Conservation (phyloP, 2,888 invertebrate genomes). For the Sthenelais limicola region DNA sequence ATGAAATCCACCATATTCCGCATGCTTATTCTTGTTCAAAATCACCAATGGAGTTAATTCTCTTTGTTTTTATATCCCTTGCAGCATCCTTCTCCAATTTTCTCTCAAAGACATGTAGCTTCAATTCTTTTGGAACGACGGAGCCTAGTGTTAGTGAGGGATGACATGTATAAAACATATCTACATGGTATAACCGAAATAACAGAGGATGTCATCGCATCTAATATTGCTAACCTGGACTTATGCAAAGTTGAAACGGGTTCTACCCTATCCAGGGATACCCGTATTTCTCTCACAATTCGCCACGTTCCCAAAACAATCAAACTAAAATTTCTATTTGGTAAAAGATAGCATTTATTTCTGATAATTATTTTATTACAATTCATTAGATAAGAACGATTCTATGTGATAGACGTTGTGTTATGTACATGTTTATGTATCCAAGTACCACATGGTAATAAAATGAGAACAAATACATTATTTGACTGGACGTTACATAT, state of each 20-base stretch:
- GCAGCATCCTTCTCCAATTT: too few species aligned
- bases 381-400: too few species aligned
- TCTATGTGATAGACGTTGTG: too few species aligned
- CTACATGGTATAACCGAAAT: constrained; percentile 89
- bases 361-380: too few species aligned
- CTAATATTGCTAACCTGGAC: constrained; percentile 74
- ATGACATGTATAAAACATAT: constrained; percentile 86
- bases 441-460: too few species aligned
- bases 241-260: constrained; percentile 78
- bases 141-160: constrained; percentile 88
- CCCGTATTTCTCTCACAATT: constrained; percentile 91
- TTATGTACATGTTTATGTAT: too few species aligned
- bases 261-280: constrained; percentile 77
- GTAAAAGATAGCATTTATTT: constrained; percentile 55
- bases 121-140: constrained; percentile 88
- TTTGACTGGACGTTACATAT: too few species aligned
- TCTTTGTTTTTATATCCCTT: too few species aligned
- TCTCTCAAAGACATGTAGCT: constrained; percentile 74
- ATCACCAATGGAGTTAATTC: too few species aligned
- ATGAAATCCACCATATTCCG: too few species aligned
- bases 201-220: constrained; percentile 76
- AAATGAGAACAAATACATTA: too few species aligned
- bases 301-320: constrained; percentile 87
- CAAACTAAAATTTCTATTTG: constrained; percentile 65
- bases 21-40: too few species aligned